Conservation (phyloP, 2,113 vertebrate genomes). For the Talpa occidentalis region DNA sequence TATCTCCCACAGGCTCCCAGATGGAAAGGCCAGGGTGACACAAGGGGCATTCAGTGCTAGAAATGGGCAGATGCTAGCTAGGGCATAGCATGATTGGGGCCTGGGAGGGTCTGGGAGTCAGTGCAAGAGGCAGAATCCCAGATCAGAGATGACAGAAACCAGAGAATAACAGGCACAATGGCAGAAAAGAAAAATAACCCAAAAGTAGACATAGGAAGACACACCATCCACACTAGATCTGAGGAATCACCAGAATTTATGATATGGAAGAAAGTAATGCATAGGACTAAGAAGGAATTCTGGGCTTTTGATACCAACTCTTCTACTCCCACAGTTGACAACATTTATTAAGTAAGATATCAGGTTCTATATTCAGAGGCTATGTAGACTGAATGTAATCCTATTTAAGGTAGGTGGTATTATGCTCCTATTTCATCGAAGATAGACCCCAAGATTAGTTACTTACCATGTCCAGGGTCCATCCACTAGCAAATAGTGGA, state of each 20-base stretch:
- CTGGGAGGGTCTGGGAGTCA: background rate
- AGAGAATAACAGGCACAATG: background rate
- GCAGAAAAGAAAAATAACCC: background rate
- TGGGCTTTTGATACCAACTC: background rate
- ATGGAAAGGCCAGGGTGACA: background rate
- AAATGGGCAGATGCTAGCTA: background rate
- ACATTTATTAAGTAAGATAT: background rate
- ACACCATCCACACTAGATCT: background rate
- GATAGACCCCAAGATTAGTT: slow-evolving; percentile 11
- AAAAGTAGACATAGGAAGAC: background rate
- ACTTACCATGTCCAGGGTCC: background rate
- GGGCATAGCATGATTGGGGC: background rate
- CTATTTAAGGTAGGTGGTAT: background rate
- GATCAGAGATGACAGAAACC: background rate
- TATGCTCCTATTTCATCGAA: background rate
- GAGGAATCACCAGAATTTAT: background rate
- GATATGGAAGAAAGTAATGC: background rate
- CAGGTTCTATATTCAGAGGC: background rate
- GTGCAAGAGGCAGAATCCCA: background rate
- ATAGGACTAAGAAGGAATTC: background rate
- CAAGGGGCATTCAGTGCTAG: background rate
- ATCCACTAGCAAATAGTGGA: background rate
- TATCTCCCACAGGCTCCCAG: too few relatives aligned
- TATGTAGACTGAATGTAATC: slow-evolving; percentile 5
- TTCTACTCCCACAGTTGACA: background rate